Percentiles rank a stretch among this genome's conserved stretches.
Conservation (phyloP, 2,888 invertebrate species). For the Epinotia bilunana region DNA sequence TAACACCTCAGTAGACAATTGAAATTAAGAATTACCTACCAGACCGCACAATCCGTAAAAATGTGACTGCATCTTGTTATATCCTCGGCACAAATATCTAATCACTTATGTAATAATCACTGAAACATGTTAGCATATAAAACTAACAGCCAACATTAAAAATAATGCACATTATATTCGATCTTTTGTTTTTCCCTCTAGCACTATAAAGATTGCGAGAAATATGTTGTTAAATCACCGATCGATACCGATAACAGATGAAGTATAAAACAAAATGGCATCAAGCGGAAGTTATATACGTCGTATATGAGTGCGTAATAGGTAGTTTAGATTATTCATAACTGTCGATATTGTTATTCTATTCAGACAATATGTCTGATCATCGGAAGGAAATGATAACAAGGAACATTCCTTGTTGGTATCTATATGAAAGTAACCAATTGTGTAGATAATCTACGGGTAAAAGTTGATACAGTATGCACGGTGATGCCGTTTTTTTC, state of each 20-base stretch:
- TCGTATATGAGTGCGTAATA: not conserved
- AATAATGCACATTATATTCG: not conserved
- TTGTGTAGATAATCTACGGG: no score
- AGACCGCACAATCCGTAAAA: not conserved
- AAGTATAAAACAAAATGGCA: not conserved
- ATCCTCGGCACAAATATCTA: not conserved
- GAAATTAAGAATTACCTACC: not conserved
- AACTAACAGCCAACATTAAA: no score
- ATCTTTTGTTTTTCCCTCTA: not conserved
- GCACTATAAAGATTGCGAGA: not conserved
- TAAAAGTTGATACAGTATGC: no score
- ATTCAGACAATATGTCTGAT: not conserved
- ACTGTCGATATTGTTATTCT: conserved; percentile 3
- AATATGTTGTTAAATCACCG: not conserved
- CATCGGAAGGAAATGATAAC: not conserved
- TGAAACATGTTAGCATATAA: no score
- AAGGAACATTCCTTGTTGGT: not conserved
- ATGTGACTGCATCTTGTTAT: not conserved
- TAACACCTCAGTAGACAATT: not conserved
- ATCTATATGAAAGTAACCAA: no score
- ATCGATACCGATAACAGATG: not conserved
- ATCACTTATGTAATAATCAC: not conserved
- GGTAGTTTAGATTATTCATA: not conserved
- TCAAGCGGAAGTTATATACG: not conserved
- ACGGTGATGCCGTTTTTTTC: no score